Conservation (phyloP, 2,113 vertebrate genomes). For the Nannospalax galili region DNA sequence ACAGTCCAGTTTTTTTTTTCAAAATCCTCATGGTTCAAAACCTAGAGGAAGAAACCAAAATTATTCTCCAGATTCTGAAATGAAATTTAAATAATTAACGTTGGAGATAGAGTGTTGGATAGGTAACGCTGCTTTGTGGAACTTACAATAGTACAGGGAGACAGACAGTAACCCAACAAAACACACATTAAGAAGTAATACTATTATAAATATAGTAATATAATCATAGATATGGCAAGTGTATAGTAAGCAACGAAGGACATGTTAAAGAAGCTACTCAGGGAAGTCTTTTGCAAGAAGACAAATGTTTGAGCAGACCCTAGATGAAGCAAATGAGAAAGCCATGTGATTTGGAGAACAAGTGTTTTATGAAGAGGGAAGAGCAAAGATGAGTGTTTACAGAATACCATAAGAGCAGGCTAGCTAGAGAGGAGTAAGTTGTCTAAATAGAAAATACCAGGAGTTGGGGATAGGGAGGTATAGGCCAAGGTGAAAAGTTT, state of each 20-base stretch:
- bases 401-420: background rate
- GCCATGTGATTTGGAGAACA: too few species aligned
- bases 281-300: background rate
- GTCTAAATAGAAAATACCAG: background rate
- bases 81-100: background rate
- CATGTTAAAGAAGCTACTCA: background rate
- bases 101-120: background rate
- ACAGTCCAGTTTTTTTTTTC: background rate
- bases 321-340: background rate
- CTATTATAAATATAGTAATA: background rate
- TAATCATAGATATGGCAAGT: background rate
- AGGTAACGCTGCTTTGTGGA: background rate
- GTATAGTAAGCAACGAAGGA: background rate
- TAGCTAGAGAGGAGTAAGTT: background rate
- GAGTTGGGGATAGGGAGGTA: background rate
- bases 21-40: background rate
- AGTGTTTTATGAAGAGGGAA: background rate
- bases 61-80: background rate
- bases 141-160: background rate
- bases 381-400: background rate
- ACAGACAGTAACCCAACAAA: background rate
- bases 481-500: background rate
- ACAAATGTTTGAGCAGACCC: background rate
- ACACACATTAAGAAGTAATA: background rate
- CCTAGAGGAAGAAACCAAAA: background rate